Percentiles rank a stretch among this genome's conserved stretches.
phyloP scores from a whole-genome alignment of 2,888 invertebrate genomes.

The Kuschelorhynchus macadamiae region DNA sequence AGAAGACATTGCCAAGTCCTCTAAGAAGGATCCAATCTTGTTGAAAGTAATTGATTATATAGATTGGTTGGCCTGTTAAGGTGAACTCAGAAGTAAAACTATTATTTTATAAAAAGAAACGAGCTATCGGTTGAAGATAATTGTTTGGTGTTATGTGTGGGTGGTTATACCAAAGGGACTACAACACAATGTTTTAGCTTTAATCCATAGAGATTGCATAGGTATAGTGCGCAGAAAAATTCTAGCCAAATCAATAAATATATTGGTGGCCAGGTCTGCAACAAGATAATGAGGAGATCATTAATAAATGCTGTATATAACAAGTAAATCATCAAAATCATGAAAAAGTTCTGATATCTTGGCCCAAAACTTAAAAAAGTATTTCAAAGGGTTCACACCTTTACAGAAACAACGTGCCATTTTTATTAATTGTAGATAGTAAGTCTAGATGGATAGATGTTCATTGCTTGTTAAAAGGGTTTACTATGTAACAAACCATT shows the following conservation, averaged over 20 bases:
- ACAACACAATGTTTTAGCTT: constrained; percentile 15
- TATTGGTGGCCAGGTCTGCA: constrained; percentile 32
- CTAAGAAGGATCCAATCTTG: constrained; percentile 23
- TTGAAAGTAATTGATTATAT: no score
- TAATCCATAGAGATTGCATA: constrained; percentile 30
- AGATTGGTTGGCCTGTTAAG: constrained; percentile 30
- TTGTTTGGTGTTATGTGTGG: background rate
- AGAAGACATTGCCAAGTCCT: constrained; percentile 23
- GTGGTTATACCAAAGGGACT: background rate
- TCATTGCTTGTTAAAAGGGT: background rate
- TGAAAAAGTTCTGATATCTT: background rate
- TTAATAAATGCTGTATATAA: background rate
- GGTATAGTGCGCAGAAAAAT: constrained; percentile 27
- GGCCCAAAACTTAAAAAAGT: background rate
- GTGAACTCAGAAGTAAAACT: constrained; percentile 17
- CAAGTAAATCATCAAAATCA: background rate
- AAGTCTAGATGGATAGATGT: background rate
- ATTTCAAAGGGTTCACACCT: background rate
- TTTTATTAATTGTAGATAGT: no score
- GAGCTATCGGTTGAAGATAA: constrained; percentile 16
- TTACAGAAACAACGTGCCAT: no score
- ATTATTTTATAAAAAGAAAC: constrained; percentile 32
- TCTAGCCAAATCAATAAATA: constrained; percentile 22
- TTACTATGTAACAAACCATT: background rate
- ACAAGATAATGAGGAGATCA: constrained; percentile 26